Evolutionary conservation across 2,797 vertebrate species (phyloP).

Genomic region (Hemitrygon akajei): DNA sequence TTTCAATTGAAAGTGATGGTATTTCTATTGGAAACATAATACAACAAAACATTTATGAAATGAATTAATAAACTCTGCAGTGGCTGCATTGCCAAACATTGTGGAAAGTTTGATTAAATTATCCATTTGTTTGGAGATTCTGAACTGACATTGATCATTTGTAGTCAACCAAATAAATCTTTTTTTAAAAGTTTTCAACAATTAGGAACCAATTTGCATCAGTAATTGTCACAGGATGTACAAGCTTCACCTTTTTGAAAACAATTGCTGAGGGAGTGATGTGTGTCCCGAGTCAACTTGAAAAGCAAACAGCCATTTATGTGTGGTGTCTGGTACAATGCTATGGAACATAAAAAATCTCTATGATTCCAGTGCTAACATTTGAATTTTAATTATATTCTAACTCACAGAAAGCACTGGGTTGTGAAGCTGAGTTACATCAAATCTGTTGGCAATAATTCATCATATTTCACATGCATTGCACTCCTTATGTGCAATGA

Average conservation of each 20-base stretch:
- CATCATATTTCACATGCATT: background rate
- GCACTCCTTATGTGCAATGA: background rate
- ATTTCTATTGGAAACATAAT: background rate
- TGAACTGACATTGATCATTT: background rate
- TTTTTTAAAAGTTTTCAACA: background rate
- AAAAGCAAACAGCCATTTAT: background rate
- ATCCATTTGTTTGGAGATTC: background rate
- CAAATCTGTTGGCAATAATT: background rate
- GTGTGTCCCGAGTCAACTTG: background rate
- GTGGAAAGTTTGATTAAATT: constrained; percentile 8
- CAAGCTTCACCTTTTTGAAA: background rate
- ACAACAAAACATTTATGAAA: background rate
- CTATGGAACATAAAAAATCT: background rate
- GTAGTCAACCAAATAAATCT: background rate
- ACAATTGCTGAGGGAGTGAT: background rate
- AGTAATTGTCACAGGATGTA: background rate
- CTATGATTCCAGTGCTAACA: background rate
- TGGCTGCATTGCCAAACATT: background rate
- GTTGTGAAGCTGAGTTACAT: background rate
- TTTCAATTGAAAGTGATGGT: background rate
- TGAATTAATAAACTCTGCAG: background rate
- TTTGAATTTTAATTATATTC: background rate
- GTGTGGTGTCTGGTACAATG: background rate
- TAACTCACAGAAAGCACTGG: background rate
- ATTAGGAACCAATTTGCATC: background rate